phyloP scores from a whole-genome alignment of 1,140 invertebrate genomes.

The Habropoda laboriosa region DNA sequence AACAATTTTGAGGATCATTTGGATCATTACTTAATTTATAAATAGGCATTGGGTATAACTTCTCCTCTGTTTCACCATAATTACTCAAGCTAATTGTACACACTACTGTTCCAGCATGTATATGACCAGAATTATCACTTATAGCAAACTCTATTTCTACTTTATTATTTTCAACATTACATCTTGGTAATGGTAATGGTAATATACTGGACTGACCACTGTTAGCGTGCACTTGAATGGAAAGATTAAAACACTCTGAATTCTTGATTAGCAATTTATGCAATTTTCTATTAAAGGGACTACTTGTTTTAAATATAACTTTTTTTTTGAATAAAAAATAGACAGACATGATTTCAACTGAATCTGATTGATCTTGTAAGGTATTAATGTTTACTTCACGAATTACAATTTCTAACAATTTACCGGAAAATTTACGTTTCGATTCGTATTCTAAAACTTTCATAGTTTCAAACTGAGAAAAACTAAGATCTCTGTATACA shows the following conservation, averaged over 20 bases:
- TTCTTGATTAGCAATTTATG: constrained; percentile 75
- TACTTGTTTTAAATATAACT: constrained; percentile 68
- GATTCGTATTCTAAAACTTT: constrained; percentile 59
- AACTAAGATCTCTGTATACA: constrained; percentile 69
- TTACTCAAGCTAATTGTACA: constrained; percentile 71
- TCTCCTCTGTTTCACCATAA: constrained; percentile 44
- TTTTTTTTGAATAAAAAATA: constrained; percentile 72
- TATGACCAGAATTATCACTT: constrained; percentile 44
- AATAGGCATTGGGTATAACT: constrained; percentile 42
- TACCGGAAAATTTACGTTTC: constrained; percentile 54
- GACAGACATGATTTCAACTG: constrained; percentile 63
- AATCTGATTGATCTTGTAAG: constrained; percentile 31
- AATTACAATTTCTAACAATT: constrained; percentile 75
- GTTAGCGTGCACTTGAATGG: constrained; percentile 66
- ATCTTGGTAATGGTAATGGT: constrained; percentile 75
- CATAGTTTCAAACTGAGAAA: constrained; percentile 60
- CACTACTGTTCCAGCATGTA: constrained; percentile 72
- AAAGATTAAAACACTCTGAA: constrained; percentile 69
- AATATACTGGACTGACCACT: constrained; percentile 64
- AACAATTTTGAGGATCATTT: constrained; percentile 74
- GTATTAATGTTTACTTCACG: constrained; percentile 70
- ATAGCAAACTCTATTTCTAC: constrained; percentile 77
- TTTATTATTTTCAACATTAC: constrained; percentile 68
- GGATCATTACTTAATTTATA: constrained; percentile 73
- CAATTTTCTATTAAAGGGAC: constrained; percentile 76